Evolutionary conservation across 2,888 invertebrate genomes (phyloP).

Genomic region (Eurytoma californica): DNA sequence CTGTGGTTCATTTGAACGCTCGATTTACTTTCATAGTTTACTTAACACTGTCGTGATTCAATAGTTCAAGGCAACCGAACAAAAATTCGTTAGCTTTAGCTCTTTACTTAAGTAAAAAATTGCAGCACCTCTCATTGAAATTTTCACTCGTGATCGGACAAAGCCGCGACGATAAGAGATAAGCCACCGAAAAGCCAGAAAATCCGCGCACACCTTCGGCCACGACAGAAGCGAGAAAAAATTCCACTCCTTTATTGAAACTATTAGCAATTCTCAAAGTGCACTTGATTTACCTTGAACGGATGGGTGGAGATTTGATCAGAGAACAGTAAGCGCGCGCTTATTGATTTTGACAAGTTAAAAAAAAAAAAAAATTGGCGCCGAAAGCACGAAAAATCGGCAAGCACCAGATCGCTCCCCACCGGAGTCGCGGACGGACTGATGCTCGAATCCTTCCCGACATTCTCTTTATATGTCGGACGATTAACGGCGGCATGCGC

Average conservation of each 20-base stretch:
- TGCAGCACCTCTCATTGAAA: background rate
- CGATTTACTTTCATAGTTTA: too few species aligned
- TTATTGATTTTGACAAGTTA: too few species aligned
- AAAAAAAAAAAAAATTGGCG: background rate
- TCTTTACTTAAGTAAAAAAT: background rate
- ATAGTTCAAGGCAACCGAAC: background rate
- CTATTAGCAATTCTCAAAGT: too few species aligned
- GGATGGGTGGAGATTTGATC: too few species aligned
- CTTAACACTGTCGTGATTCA: too few species aligned
- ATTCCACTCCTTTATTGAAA: too few species aligned
- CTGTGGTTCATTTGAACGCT: too few species aligned
- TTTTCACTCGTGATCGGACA: background rate
- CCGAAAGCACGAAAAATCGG: background rate
- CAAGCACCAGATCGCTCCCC: background rate
- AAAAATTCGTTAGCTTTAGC: background rate
- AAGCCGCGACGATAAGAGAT: background rate
- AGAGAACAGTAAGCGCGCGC: too few species aligned
- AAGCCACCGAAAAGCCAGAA: background rate
- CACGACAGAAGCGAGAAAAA: too few species aligned
- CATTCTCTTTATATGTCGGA: constrained; percentile 65
- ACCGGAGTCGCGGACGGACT: constrained; percentile 58
- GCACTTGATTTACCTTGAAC: too few species aligned
- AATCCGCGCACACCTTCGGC: too few species aligned
- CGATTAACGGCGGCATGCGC: too few species aligned
- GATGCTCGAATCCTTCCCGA: constrained; percentile 56